Evolutionary conservation across 2,113 vertebrate species (phyloP).

Genomic region (Crotalus tigris): DNA sequence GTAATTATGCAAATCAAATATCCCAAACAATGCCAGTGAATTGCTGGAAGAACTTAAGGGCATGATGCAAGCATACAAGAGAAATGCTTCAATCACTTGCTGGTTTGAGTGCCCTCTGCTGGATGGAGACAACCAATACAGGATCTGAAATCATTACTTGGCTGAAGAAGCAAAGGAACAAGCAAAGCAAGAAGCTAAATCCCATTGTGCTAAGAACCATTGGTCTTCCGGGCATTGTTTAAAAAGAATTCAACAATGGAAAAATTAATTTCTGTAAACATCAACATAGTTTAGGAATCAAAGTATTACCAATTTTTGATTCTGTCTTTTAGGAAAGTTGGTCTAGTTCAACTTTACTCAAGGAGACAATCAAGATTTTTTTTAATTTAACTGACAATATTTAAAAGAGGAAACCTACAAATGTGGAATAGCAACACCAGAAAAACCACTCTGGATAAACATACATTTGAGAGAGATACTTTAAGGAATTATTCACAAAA

Average conservation of each 20-base stretch:
- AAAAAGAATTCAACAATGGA: background rate
- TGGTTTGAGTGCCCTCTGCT: background rate
- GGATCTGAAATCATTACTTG: background rate
- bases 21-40: background rate
- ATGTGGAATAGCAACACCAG: background rate
- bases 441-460: background rate
- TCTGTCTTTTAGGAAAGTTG: background rate
- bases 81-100: background rate
- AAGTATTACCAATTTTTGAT: background rate
- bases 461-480: background rate
- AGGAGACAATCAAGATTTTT: background rate
- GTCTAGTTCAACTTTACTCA: background rate
- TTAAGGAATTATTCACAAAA: constrained; percentile 30
- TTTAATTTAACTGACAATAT: constrained; percentile 1
- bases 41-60: background rate
- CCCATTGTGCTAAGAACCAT: background rate
- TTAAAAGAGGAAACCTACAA: background rate
- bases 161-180: background rate
- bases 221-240: background rate
- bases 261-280: background rate
- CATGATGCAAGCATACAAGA: background rate
- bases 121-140: background rate
- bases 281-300: background rate
- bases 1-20: background rate
- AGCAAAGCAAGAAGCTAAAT: background rate